Percentiles rank a stretch among this genome's conserved stretches.
Conservation (phyloP, 2,797 vertebrate genomes). For the Anas flavirostris region DNA sequence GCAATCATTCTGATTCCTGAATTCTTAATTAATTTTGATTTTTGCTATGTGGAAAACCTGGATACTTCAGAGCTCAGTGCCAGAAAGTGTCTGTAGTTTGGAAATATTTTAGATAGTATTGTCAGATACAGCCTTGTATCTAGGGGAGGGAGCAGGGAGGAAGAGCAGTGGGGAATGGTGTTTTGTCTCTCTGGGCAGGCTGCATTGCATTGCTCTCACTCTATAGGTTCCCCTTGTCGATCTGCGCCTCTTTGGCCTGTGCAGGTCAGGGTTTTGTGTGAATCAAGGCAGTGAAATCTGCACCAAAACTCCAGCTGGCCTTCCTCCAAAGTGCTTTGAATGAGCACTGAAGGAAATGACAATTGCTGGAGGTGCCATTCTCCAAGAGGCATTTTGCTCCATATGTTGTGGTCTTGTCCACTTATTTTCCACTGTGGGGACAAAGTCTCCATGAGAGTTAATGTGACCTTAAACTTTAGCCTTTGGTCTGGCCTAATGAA, state of each 20-base stretch:
- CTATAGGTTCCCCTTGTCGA: background rate
- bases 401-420: slow-evolving; percentile 62
- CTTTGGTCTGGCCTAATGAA: background rate
- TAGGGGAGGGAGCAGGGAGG: background rate
- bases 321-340: background rate
- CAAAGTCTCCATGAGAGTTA: background rate
- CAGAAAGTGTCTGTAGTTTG: slow-evolving; percentile 6
- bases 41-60: background rate
- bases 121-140: background rate
- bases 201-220: background rate
- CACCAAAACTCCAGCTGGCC: background rate
- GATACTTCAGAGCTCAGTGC: background rate
- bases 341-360: slow-evolving; percentile 58
- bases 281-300: background rate
- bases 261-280: background rate
- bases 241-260: background rate
- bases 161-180: background rate
- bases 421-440: slow-evolving; percentile 11
- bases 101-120: slow-evolving; percentile 17
- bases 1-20: background rate
- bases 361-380: slow-evolving; percentile 33
- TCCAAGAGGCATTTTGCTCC: slow-evolving; percentile 46
- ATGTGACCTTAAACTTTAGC: background rate
- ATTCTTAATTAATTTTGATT: slow-evolving; percentile 23
- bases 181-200: background rate